These are phyloP conservation scores for Streptopelia turtur DNA, from an alignment of 2,797 vertebrate species.

Conservation along the genomic window DNA sequence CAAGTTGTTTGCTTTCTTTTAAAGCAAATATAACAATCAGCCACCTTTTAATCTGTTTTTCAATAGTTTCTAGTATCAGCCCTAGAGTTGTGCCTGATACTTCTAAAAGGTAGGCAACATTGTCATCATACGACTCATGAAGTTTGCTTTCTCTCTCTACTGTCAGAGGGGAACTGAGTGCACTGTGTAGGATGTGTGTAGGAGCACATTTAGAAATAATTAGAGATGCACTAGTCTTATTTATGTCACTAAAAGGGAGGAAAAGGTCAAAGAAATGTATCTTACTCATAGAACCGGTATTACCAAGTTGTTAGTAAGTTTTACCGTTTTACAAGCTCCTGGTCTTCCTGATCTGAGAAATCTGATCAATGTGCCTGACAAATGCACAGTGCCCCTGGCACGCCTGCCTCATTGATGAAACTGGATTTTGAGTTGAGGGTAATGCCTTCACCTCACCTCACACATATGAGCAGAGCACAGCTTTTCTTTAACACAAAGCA, in stretches of 20 bases:
- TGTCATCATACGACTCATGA: background rate
- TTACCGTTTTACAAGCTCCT: background rate
- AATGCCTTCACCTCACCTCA: background rate
- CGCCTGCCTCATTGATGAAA: background rate
- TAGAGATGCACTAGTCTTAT: background rate
- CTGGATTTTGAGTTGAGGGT: background rate
- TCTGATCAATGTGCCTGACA: background rate
- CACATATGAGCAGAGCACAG: background rate
- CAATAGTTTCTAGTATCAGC: background rate
- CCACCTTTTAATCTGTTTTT: background rate
- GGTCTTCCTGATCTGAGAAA: background rate
- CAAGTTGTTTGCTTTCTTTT: slow-evolving; percentile 11
- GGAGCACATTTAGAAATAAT: background rate
- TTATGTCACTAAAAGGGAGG: background rate
- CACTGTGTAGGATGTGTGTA: background rate
- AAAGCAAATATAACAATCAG: slow-evolving; percentile 15
- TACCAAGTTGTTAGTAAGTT: background rate
- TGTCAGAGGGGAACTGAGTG: background rate
- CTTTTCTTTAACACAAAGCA: background rate
- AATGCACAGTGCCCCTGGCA: background rate
- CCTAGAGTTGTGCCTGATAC: background rate
- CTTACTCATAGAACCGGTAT: background rate
- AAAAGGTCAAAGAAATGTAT: background rate
- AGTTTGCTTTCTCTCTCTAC: background rate
- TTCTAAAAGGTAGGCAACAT: background rate